Conservation (phyloP, 2,888 invertebrate genomes). For the Pammene aurita region DNA sequence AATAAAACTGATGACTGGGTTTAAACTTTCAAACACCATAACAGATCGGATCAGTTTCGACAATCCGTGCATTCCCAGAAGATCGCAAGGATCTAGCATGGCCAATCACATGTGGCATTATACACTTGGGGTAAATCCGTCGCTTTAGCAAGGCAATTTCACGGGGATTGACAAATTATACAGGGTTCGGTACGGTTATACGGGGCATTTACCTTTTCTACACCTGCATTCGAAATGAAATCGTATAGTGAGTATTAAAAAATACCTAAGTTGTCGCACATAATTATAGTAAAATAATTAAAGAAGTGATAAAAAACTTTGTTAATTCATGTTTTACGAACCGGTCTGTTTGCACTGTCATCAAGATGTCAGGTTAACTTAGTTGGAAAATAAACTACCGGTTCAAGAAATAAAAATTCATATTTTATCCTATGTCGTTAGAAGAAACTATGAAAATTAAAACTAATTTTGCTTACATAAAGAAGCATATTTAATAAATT, state of each 20-base stretch:
- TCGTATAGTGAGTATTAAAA: background rate
- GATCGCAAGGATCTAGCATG: background rate
- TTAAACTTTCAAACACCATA: conserved; percentile 26
- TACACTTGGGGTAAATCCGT: conserved; percentile 9
- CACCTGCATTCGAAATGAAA: conserved; percentile 8
- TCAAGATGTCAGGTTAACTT: too few species aligned
- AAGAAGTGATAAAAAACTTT: too few species aligned
- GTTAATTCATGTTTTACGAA: too few species aligned
- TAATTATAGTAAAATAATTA: background rate
- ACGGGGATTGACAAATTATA: conserved; percentile 32
- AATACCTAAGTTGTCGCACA: background rate
- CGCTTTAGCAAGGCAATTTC: conserved; percentile 33
- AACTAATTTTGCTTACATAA: background rate
- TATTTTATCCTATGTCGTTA: too few species aligned
- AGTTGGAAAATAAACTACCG: too few species aligned
- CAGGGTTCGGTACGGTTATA: conserved; percentile 20
- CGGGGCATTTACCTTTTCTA: conserved; percentile 13
- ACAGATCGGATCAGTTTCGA: conserved; percentile 6
- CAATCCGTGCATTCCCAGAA: background rate
- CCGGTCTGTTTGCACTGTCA: too few species aligned
- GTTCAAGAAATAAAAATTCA: too few species aligned
- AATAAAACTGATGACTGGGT: conserved; percentile 18
- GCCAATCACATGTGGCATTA: conserved; percentile 7
- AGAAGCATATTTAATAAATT: too few species aligned
- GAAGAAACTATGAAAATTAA: background rate